Conservation (phyloP, 2,797 vertebrate genomes). For the Crenichthys baileyi region DNA sequence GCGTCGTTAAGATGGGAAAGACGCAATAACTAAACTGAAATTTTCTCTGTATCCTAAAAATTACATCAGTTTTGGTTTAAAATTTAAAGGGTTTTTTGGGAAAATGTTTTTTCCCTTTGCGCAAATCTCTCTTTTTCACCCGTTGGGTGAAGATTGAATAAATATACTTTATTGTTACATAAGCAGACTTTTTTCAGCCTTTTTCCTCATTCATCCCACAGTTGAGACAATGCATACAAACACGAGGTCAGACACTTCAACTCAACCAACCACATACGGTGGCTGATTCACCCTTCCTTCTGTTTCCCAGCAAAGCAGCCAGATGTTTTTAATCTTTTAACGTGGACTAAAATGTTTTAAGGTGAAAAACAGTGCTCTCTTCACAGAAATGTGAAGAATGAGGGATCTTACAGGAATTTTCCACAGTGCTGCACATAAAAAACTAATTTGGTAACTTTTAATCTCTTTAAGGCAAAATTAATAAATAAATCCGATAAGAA, state of each 20-base stretch:
- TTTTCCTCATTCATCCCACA: background rate
- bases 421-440: background rate
- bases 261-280: no score
- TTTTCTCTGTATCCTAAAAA: constrained; percentile 33
- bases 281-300: background rate
- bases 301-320: background rate
- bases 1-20: background rate
- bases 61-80: background rate
- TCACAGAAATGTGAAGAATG: background rate
- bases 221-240: background rate
- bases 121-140: background rate
- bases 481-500: background rate
- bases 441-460: background rate
- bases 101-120: background rate
- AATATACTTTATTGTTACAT: background rate
- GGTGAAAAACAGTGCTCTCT: background rate
- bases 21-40: background rate
- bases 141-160: background rate
- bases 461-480: background rate
- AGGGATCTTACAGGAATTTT: background rate
- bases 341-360: background rate
- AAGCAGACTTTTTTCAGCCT: background rate
- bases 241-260: no score
- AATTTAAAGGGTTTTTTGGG: background rate
- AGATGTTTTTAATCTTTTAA: background rate